Percentiles rank a stretch among this genome's conserved stretches.
Conservation (phyloP, 2,888 invertebrate species). For the Leptothorax acervorum region DNA sequence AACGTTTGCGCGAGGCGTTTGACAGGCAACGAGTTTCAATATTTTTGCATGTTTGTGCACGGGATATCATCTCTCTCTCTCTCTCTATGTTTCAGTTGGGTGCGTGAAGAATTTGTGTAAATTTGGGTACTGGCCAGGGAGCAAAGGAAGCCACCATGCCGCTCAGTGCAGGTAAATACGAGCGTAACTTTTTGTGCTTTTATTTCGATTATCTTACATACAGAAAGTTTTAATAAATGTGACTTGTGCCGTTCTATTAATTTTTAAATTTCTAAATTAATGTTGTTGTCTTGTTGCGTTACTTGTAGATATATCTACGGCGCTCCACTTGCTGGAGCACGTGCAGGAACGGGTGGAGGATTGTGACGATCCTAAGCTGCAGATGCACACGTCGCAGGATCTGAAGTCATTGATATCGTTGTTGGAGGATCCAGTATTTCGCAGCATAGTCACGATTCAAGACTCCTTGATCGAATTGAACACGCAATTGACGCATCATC, state of each 20-base stretch:
- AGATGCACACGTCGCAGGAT: slow-evolving; percentile 92
- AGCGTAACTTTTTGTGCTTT: background rate
- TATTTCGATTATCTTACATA: background rate
- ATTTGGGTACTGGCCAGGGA: background rate
- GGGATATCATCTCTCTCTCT: background rate
- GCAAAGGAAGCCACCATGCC: slow-evolving; percentile 69
- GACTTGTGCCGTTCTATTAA: background rate
- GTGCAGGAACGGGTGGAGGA: slow-evolving; percentile 95
- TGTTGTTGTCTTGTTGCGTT: slow-evolving; percentile 40
- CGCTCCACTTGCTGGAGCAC: slow-evolving; percentile 95
- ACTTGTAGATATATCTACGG: slow-evolving; percentile 93
- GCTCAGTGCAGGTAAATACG: slow-evolving; percentile 72
- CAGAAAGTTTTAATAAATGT: background rate
- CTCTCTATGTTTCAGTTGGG: slow-evolving; percentile 54
- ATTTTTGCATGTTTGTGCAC: background rate
- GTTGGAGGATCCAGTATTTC: slow-evolving; percentile 95
- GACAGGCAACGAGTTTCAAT: background rate
- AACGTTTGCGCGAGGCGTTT: background rate
- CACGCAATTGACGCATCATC: slow-evolving; percentile 95
- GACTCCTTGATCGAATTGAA: slow-evolving; percentile 96
- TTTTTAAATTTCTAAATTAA: background rate
- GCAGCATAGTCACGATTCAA: slow-evolving; percentile 95
- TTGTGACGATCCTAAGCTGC: slow-evolving; percentile 93
- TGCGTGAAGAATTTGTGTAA: slow-evolving; percentile 45
- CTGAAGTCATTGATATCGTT: slow-evolving; percentile 93